phyloP scores from a whole-genome alignment of 2,797 vertebrate species.

The Hybognathus amarus region DNA sequence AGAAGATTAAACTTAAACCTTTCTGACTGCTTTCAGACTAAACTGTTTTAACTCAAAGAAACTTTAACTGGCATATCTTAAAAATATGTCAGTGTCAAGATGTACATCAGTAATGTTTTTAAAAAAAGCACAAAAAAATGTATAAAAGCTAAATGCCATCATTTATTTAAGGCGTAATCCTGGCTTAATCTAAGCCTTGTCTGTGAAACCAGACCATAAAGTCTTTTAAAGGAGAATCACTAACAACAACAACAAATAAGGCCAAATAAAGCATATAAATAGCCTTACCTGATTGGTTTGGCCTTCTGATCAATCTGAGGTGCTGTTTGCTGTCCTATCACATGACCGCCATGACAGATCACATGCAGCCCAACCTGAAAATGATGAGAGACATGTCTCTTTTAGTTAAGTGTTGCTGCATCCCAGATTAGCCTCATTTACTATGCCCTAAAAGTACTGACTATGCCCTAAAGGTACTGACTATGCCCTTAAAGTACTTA shows the following conservation, averaged over 20 bases:
- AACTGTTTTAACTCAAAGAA: neutral
- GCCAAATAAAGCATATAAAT: neutral
- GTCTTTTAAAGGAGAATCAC: neutral
- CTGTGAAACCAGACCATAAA: neutral
- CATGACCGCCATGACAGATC: neutral
- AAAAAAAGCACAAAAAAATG: too few relatives aligned
- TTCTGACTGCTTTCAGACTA: neutral
- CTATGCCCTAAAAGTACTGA: neutral
- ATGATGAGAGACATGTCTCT: neutral
- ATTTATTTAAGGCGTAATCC: neutral
- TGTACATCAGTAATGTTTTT: neutral
- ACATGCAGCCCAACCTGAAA: constrained; percentile 6
- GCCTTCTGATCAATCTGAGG: neutral
- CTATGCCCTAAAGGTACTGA: neutral
- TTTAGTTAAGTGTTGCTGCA: neutral
- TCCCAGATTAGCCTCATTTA: neutral
- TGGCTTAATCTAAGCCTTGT: neutral
- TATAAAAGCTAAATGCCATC: neutral
- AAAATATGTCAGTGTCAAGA: neutral
- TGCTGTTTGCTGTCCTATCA: neutral
- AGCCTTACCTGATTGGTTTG: neutral
- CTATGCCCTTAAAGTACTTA: too few relatives aligned
- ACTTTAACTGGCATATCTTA: neutral
- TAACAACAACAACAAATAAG: neutral
- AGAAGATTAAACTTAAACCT: neutral